A percentile compares a stretch with the other conserved stretches of the same genome.
Evolutionary conservation across 1,140 invertebrate species (phyloP).

Genomic region (Paralvinella palmiformis): DNA sequence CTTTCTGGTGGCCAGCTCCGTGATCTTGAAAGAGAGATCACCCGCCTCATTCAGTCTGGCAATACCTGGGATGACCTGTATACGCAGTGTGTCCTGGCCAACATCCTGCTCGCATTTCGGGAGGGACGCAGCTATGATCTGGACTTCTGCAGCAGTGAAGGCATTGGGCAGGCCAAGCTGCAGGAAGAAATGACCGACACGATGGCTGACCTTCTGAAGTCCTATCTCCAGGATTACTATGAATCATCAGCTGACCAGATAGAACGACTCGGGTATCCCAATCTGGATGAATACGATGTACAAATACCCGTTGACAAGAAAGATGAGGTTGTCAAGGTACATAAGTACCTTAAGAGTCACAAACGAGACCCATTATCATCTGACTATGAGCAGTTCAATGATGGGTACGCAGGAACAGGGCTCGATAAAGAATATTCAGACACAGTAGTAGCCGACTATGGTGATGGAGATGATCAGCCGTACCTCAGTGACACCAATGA

Average conservation of each 20-base stretch:
- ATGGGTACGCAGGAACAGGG: no score
- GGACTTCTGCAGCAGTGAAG: constrained; percentile 16
- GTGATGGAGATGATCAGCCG: no score
- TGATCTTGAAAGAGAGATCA: constrained; percentile 60
- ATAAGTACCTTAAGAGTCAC: constrained; percentile 18
- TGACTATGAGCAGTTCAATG: no score
- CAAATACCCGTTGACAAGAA: constrained; percentile 1
- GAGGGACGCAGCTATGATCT: background rate
- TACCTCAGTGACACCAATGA: no score
- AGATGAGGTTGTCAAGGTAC: constrained; percentile 12
- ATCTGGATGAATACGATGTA: constrained; percentile 1
- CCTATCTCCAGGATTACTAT: no score
- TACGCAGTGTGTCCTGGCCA: constrained; percentile 75
- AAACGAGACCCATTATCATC: constrained; percentile 9
- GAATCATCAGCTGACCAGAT: no score
- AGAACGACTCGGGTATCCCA: no score
- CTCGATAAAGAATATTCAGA: no score
- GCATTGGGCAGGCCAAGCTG: background rate
- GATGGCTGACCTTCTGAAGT: no score
- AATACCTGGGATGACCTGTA: constrained; percentile 75
- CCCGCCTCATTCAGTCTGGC: constrained; percentile 37
- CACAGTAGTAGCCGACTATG: no score
- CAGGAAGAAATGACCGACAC: background rate
- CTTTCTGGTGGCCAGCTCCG: constrained; percentile 60
- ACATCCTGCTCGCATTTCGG: constrained; percentile 60